Base-by-base conservation (phyloP, 2,113 vertebrate species). In the Marmota monax region DNA sequence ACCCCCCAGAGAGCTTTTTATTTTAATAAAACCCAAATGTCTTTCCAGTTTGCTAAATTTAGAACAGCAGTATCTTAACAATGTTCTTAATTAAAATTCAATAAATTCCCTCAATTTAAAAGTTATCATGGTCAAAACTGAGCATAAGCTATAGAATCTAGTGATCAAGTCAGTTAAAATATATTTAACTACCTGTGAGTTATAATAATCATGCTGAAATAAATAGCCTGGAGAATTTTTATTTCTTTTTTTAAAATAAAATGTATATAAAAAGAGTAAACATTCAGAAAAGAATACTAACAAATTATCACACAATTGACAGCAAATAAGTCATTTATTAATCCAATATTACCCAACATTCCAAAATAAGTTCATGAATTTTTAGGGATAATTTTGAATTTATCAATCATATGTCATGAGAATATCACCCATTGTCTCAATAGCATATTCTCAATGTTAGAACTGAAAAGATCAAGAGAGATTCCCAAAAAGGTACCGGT, bases 51-150 rank as follows among this genome's bases (percentile, higher is more conserved):
- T 97, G 78, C 88, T 96, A 96, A 97, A 95, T 96, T 97, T 95
- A 96, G 14, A 95, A 91, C 89, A 95, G 25, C 93, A 96, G 45
- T 93, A 94, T 85, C 93, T 98, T 98, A 97, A 93, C 61, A 95
- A 88, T 97, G 96, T 88, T 96, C 94, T 98, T 98, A 98, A 98
- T 98, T 98, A 98, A 98, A 98, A 98, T 98, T 97, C 97, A 98
- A 98, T 98, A 98, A 98, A 98, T 92, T 84, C 79, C 94, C n/a
- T 98, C 96, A 97, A 97, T 98, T 98, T 98, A 98, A 97, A 98
- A 98, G 95, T 98, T 97, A 94, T 96, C 96, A 90, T 96, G 95
- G 90, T 97, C 97, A 67, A 95, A 98, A 84, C 90, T 93, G 95
- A 98, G 97, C 96, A 98, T 96, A 98, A 98, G 97, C 96, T 96